A percentile compares a stretch with the other conserved stretches of the same genome.
phyloP scores from a whole-genome alignment of 2,113 vertebrate genomes.

The Gallinago paraguaiae region DNA sequence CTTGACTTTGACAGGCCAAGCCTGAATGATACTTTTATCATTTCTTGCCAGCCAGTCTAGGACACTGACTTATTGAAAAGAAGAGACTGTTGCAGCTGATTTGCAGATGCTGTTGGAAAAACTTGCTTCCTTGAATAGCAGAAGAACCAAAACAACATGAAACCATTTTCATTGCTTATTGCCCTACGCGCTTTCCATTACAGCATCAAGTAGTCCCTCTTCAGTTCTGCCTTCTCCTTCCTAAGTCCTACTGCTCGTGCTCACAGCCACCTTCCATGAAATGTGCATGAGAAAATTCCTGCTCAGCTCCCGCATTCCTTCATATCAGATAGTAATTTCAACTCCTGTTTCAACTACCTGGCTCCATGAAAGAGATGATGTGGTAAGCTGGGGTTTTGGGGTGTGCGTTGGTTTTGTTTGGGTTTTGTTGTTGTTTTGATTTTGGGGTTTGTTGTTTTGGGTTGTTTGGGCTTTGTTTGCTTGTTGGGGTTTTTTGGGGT shows the following conservation, averaged over 20 bases:
- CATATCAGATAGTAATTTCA: background rate
- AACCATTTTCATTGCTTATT: background rate
- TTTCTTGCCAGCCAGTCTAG: background rate
- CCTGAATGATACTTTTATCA: background rate
- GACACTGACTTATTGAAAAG: background rate
- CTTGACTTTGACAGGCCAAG: background rate
- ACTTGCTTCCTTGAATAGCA: background rate
- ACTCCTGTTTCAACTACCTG: background rate
- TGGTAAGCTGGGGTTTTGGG: background rate
- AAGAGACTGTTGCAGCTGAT: background rate
- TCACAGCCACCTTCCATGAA: background rate
- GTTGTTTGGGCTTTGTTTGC: background rate
- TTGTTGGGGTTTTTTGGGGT: background rate
- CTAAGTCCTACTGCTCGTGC: background rate
- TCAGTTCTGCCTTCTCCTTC: background rate
- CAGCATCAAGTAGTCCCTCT: background rate
- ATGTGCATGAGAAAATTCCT: background rate
- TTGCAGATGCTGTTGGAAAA: background rate
- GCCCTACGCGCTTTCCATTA: background rate
- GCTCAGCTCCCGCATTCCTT: background rate
- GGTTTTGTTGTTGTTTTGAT: background rate
- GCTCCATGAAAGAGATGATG: background rate
- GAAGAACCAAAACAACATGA: background rate
- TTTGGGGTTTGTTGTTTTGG: background rate
- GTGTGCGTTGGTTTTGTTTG: background rate